These are phyloP conservation scores for Nezara viridula DNA, from an alignment of 2,888 invertebrate species.

Conservation along the genomic window DNA sequence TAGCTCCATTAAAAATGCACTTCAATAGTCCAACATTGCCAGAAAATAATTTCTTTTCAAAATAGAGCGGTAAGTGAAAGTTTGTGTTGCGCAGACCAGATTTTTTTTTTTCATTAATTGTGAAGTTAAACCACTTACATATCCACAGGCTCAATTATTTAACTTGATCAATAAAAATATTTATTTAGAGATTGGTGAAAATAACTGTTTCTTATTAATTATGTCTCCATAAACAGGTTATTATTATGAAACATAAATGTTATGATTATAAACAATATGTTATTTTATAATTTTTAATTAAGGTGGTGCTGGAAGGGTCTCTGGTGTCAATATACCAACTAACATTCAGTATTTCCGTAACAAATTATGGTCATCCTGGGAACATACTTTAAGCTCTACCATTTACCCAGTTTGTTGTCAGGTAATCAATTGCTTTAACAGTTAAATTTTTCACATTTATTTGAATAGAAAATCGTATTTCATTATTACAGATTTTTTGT, in stretches of 20 bases:
- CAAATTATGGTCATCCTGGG: slow-evolving; percentile 90
- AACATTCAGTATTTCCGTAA: slow-evolving; percentile 75
- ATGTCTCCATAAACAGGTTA: too few species aligned
- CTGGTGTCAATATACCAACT: slow-evolving; percentile 71
- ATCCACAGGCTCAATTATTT: too few species aligned
- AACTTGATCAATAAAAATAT: too few species aligned
- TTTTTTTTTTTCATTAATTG: too few species aligned
- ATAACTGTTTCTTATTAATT: neutral
- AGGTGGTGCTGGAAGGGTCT: slow-evolving; percentile 74
- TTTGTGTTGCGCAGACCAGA: too few species aligned
- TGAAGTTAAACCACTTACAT: too few species aligned
- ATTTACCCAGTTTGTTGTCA: slow-evolving; percentile 81
- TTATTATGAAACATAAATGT: neutral
- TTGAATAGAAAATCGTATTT: neutral
- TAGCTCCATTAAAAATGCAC: too few species aligned
- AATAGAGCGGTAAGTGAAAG: too few species aligned
- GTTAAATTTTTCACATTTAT: neutral
- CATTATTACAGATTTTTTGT: neutral
- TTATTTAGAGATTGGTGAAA: too few species aligned
- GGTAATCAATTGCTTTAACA: slow-evolving; percentile 68
- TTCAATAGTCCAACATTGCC: too few species aligned
- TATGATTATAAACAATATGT: neutral
- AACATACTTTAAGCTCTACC: slow-evolving; percentile 85
- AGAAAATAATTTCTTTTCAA: too few species aligned
- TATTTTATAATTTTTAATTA: neutral